Percentiles rank a stretch among this genome's conserved stretches.
Conservation (phyloP, 2,113 vertebrate species). For the Neopipo cinnamomea region DNA sequence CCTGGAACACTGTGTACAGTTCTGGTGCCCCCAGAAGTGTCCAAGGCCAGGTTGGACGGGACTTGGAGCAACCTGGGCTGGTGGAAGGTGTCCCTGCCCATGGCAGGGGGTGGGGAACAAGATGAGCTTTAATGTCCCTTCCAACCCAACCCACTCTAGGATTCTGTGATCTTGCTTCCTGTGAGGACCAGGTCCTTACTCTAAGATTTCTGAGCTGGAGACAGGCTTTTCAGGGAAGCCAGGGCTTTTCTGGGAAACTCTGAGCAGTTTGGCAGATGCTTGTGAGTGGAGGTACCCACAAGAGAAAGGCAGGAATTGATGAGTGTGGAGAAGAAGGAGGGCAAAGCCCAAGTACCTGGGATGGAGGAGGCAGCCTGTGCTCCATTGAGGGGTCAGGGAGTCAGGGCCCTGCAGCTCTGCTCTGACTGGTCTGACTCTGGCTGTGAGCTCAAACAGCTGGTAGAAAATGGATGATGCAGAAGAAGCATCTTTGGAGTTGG, state of each 20-base stretch:
- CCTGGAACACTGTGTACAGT: not conserved
- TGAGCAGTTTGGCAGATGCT: not conserved
- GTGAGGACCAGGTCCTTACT: not conserved
- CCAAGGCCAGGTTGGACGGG: accelerated
- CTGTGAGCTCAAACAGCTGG: not conserved
- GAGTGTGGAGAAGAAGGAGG: not conserved
- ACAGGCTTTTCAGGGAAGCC: not conserved
- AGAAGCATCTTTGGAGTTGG: not conserved
- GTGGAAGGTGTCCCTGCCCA: not conserved
- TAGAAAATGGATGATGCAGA: not conserved
- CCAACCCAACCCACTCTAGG: not conserved
- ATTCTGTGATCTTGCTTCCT: not conserved
- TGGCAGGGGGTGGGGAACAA: not conserved
- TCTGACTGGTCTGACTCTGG: not conserved
- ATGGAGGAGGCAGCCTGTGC: not conserved
- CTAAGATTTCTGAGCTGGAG: not conserved
- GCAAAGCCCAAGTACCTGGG: not conserved
- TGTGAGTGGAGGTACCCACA: not conserved
- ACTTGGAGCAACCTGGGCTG: not conserved
- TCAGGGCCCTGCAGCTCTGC: not conserved
- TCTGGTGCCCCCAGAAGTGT: not conserved
- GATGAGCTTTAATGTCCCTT: not conserved
- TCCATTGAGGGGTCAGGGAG: not conserved
- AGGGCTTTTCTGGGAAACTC: not conserved
- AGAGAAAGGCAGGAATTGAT: not conserved